These are phyloP conservation scores for Anser cygnoides DNA, from an alignment of 2,113 vertebrate genomes.

Conservation along the genomic window DNA sequence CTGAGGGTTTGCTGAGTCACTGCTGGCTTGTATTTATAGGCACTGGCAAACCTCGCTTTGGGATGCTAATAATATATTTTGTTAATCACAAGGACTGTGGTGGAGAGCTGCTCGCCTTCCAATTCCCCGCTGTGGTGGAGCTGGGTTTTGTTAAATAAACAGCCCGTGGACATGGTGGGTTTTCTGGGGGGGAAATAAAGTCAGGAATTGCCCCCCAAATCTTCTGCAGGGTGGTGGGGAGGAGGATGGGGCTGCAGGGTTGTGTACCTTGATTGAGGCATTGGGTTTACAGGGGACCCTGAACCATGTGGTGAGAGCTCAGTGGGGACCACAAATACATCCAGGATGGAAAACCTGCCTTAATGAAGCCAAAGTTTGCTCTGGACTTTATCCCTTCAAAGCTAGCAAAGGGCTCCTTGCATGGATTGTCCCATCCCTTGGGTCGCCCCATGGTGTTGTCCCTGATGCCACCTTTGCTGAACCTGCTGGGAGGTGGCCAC, in stretches of 20 bases:
- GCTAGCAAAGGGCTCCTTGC: not conserved
- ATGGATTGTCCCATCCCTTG: not conserved
- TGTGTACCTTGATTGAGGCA: not conserved
- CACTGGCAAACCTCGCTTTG: conserved; percentile 52
- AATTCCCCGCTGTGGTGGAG: not conserved
- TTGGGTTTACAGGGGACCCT: too few species aligned
- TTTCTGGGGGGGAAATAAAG: not conserved
- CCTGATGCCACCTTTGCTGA: not conserved
- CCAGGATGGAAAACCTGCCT: not conserved
- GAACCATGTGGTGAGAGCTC: rapidly evolving
- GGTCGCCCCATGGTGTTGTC: rapidly evolving
- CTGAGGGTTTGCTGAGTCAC: conserved; percentile 75
- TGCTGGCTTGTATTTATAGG: conserved; percentile 65
- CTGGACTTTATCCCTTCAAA: not conserved
- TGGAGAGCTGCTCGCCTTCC: conserved; percentile 50
- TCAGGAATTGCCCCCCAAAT: too few species aligned
- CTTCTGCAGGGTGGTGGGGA: not conserved
- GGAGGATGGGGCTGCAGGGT: not conserved
- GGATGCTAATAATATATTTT: conserved; percentile 63
- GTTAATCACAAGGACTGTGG: conserved; percentile 60
- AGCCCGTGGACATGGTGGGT: not conserved
- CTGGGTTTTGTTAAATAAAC: conserved; percentile 32
- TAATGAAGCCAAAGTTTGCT: rapidly evolving
- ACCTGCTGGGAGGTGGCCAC: rapidly evolving
- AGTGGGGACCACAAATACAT: rapidly evolving